Base-by-base conservation (phyloP, 2,113 vertebrate genomes). In the Pangasianodon gigas region DNA sequence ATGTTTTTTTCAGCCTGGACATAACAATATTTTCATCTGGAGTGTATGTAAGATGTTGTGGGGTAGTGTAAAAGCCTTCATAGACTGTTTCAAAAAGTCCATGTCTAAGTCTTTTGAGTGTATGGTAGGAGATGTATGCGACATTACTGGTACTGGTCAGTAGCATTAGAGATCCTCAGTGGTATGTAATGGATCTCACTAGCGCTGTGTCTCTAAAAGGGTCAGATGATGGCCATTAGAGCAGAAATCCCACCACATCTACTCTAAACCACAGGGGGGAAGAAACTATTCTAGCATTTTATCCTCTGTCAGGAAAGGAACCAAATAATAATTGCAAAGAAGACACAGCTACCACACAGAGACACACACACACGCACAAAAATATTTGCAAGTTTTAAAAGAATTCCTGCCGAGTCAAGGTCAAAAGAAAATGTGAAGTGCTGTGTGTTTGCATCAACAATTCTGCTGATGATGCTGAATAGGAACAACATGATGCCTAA, bases 101-200 rank as follows among this genome's bases (percentile, higher is more conserved):
- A 52, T 67, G 60, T 85, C 29, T 16, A 51, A 69, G 46, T 32
- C 79, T 32, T 83, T 24, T 37, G 18, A 58, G n/a, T 58, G 52
- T 41, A 41, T 85, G 56, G 56, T 85, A 29, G 18, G 51, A 13
- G 67, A 56, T 74, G 51, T 54, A 56, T 51, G 67, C 9, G 48
- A 37, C 77, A 67, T 81, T 71, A 29, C 46, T 88, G 56, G 24
- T 79, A 21, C 75, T 80, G 58, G 75, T 37, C 87, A 96, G 92
- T 94, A 94, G 93, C 94, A 93, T 96, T 95, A 95, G 87, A 67
- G n/a, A 75, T 51, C 75, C 46, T 32, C 46, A 26, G 77, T 88
- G 77, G 75, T 56, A 58, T 41, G 77, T 83, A 88, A 88, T 82
- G 65, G 87, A 71, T 44, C 77, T 82, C 58, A 24, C 79, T 41